These are phyloP conservation scores for Trichomalopsis sarcophagae DNA, from an alignment of 1,140 invertebrate species.

Conservation along the genomic window DNA sequence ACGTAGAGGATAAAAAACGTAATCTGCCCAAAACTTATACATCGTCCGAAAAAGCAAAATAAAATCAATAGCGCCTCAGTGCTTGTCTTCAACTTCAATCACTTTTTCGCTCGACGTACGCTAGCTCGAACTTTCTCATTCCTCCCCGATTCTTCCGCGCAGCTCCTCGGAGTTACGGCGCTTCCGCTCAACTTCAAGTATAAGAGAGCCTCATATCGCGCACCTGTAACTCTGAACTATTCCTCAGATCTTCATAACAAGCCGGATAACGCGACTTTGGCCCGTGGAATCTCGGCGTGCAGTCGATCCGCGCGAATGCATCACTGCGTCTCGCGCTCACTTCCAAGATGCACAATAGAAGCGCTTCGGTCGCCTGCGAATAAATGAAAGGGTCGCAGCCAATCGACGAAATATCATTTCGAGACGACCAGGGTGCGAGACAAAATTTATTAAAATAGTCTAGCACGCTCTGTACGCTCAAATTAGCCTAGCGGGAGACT, in stretches of 20 bases:
- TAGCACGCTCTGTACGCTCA: constrained; percentile 7
- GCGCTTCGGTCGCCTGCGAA: neutral
- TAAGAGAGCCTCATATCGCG: neutral
- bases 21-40: no score
- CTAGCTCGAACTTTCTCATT: neutral
- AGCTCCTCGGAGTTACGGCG: neutral
- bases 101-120: no score
- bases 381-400: neutral
- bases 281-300: constrained; percentile 56
- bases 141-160: neutral
- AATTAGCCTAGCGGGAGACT: constrained; percentile 45
- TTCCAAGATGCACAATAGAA: neutral
- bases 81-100: no score
- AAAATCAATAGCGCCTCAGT: no score
- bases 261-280: constrained; percentile 56
- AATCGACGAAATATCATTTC: neutral
- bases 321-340: constrained; percentile 47
- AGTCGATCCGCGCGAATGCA: constrained; percentile 50
- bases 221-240: constrained; percentile 67
- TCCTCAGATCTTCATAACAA: constrained; percentile 67
- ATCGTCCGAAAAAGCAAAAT: no score
- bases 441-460: constrained; percentile 51
- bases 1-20: no score
- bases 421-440: neutral
- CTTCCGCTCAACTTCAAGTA: neutral